Base-by-base conservation (phyloP, 2,113 vertebrate species). In the Neotoma lepida region DNA sequence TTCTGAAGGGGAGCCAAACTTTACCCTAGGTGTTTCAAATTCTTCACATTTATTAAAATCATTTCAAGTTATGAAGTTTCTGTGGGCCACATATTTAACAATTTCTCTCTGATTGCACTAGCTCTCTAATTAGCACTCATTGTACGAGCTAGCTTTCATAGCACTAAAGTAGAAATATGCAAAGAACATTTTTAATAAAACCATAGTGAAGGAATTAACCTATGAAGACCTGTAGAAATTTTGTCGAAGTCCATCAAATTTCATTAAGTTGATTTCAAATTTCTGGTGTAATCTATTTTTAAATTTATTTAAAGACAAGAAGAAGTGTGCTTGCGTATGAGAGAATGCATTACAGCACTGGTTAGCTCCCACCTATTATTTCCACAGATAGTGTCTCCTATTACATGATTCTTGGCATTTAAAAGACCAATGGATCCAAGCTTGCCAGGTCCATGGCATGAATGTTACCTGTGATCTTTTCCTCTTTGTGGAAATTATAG, bases 101-200 rank as follows among this genome's bases (percentile, higher is more conserved):
- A 84, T 84, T 35, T 90, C 74, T 86, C 30, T 92, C 17, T 85
- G 18, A 51, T 71, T 35, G 20, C 3, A 44, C 9, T 41, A 10
- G n/a, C 39, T 73, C 33, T 80, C 26, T 82, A 4, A 4, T 51
- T 96, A 89, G 46, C 10, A 66, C 6, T 86, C 41, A 90, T 76
- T 74, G 39, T 63, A 22, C 20, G 17, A 71, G 4, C 10, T 73
- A 77, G 20, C 91, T 95, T 89, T 6, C 9, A 17, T 28, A 46
- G 74, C 20, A 89, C 49, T 9, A 91, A 66, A 9, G 0, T 58
- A 89, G 41, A 14, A 94, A 80, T 91, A 93, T 8, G 1, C 46
- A 46, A 13, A 63, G n/a, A 88, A 44, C 49, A 54, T 13, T 94
- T 93, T 89, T 70, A 94, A 91, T 70, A 92, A 81, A 88, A 35